Percentiles rank a stretch among this genome's conserved stretches.
Evolutionary conservation across 2,797 vertebrate genomes (phyloP).

Genomic region (Melanotaenia parkinsoni): DNA sequence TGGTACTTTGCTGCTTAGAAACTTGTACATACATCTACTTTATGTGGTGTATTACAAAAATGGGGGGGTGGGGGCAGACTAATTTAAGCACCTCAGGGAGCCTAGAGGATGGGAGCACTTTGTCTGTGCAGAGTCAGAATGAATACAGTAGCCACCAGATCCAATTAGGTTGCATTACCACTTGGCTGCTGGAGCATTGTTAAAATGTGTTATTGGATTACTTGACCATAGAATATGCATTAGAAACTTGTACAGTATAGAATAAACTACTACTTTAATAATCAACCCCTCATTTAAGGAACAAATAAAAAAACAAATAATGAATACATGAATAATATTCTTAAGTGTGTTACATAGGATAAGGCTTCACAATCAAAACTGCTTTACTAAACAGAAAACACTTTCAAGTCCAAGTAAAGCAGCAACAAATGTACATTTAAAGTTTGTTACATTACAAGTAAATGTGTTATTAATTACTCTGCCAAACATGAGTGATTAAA

Average conservation of each 20-base stretch:
- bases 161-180: conserved; percentile 61
- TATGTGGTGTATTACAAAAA: conserved; percentile 29
- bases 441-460: no score
- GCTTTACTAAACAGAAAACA: not conserved
- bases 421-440: no score
- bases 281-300: conserved; percentile 3
- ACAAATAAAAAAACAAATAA: not conserved
- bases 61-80: conserved; percentile 20
- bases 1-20: conserved; percentile 34
- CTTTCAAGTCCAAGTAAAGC: not conserved
- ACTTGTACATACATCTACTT: conserved; percentile 47
- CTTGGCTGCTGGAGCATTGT: conserved; percentile 61
- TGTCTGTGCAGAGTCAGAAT: conserved; percentile 39
- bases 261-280: conserved; percentile 12
- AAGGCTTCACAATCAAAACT: not conserved
- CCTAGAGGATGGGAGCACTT: conserved; percentile 39
- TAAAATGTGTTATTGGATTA: conserved; percentile 37
- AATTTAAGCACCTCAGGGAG: conserved; percentile 55
- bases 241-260: conserved; percentile 1
- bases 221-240: conserved; percentile 26
- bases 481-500: no score
- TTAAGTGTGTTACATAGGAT: not conserved
- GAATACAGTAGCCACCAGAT: conserved; percentile 41
- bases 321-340: not conserved
- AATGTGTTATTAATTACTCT: no score